Base-by-base conservation (phyloP, 1,140 invertebrate genomes). In the Drosophila obscura region DNA sequence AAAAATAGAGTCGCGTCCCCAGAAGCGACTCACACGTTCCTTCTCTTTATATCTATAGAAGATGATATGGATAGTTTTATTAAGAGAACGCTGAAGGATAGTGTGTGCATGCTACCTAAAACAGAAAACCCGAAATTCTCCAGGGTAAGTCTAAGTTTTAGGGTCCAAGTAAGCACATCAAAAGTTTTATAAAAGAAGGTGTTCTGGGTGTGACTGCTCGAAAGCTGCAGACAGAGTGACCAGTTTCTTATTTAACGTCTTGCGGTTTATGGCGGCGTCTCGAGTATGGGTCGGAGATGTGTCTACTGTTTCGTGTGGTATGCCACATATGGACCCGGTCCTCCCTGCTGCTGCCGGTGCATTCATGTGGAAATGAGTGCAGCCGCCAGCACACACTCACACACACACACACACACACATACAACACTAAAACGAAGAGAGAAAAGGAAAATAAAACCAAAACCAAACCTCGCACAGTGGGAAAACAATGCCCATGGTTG, bases 331-430 rank as follows among this genome's bases (percentile, higher is more conserved):
- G 64, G 61, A 26, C 11, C 11, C 35, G 4, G 35, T 39, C 35
- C 35, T 31, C 43, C 31, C 73, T 48, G 61, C 45, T 22, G 52
- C 59, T 46, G 66, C 68, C 52, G 51, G 65, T 59, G 84, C 83
- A 88, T 89, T 89, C 84, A 89, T 89, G 77, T 88, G 84, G 84
- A 88, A 89, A 88, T 89, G 84, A 88, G 76, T 88, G 83, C 69
- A 88, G 59, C 45, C 80, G 59, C 45, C 80, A 75, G 61, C 69
- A 55, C 66, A 77, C 57, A 48, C 61, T 68, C 73, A 73, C 66
- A 73, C 66, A 77, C 57, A 48, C 64, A 73, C 73, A 73, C 66
- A 73, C 57, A 48, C 64, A 77, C 67, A 77, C 55, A 28, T 51
- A 9, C 6, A 51, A 50, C 19, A 80, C 19, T 55, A 49, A 46